phyloP scores from a whole-genome alignment of 2,113 vertebrate genomes.

The Neofelis nebulosa region DNA sequence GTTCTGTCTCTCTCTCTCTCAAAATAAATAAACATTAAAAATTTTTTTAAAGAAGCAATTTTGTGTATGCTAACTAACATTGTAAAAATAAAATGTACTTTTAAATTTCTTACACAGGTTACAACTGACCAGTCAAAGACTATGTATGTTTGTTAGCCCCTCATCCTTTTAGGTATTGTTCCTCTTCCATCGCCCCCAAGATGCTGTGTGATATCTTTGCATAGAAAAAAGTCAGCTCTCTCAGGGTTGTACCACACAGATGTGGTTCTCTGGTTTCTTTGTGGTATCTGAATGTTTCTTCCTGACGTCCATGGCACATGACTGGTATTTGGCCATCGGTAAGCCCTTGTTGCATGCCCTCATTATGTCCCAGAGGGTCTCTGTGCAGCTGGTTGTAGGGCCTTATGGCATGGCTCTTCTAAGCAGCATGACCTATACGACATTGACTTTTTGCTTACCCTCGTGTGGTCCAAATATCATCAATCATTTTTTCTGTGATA shows the following conservation, averaged over 20 bases:
- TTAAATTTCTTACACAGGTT: background rate
- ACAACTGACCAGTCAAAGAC: background rate
- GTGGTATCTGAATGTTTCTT: constrained; percentile 68
- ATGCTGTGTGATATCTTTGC: constrained; percentile 56
- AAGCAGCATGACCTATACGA: constrained; percentile 15
- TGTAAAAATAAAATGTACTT: background rate
- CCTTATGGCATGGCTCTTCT: constrained; percentile 50
- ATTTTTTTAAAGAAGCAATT: background rate
- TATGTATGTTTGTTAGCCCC: constrained; percentile 73
- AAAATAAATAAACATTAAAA: too few relatives aligned
- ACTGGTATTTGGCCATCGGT: constrained; percentile 58
- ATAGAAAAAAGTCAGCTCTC: constrained; percentile 53
- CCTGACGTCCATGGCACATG: constrained; percentile 64
- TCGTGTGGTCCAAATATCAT: constrained; percentile 66
- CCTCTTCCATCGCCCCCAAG: constrained; percentile 63
- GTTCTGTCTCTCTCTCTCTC: too few relatives aligned
- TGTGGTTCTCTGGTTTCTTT: constrained; percentile 59
- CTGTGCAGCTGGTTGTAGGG: constrained; percentile 27
- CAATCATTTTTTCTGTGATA: constrained; percentile 73
- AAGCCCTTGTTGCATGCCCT: constrained; percentile 60
- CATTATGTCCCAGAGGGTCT: constrained; percentile 58
- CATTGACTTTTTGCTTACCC: constrained; percentile 36
- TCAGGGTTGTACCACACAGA: constrained; percentile 56
- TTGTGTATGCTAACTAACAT: background rate
- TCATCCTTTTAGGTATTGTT: constrained; percentile 71